A percentile compares a stretch with the other conserved stretches of the same genome.
phyloP scores from a whole-genome alignment of 2,113 vertebrate species.

The Leucopsar rothschildi region DNA sequence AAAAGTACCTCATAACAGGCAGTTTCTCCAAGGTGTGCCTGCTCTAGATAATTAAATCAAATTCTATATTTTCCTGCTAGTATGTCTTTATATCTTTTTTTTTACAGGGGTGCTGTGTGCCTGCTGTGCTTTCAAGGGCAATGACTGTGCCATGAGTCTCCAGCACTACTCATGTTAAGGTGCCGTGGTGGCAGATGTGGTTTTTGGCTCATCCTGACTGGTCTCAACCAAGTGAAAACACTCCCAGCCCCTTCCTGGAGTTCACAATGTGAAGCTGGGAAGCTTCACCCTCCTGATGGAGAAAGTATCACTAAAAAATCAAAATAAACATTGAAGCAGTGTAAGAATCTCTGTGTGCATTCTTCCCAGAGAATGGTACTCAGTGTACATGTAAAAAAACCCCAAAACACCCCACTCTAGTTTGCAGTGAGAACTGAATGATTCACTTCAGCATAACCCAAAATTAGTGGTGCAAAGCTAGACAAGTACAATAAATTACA shows the following conservation, averaged over 20 bases:
- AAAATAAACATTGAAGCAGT: not conserved
- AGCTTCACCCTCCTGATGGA: not conserved
- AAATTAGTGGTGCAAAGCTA: not conserved
- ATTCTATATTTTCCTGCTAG: not conserved
- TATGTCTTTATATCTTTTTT: not conserved
- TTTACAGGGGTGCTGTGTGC: not conserved
- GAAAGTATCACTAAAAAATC: not conserved
- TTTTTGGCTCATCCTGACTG: accelerated
- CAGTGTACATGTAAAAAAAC: accelerated
- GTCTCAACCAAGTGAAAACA: not conserved
- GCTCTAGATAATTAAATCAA: not conserved
- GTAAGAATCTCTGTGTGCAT: not conserved
- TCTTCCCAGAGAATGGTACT: not conserved
- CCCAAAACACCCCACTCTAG: not conserved
- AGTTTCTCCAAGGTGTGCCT: not conserved
- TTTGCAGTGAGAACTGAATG: not conserved
- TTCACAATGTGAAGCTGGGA: not conserved
- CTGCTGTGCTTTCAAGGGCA: not conserved
- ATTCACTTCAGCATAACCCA: not conserved
- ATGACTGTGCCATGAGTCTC: too few relatives aligned
- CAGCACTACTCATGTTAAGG: not conserved
- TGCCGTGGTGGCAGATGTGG: not conserved
- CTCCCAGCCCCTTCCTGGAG: not conserved
- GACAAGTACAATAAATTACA: not conserved
- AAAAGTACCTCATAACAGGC: not conserved